These are phyloP conservation scores for Drosophila kohkoa DNA, from an alignment of 1,140 invertebrate species.

Conservation along the genomic window DNA sequence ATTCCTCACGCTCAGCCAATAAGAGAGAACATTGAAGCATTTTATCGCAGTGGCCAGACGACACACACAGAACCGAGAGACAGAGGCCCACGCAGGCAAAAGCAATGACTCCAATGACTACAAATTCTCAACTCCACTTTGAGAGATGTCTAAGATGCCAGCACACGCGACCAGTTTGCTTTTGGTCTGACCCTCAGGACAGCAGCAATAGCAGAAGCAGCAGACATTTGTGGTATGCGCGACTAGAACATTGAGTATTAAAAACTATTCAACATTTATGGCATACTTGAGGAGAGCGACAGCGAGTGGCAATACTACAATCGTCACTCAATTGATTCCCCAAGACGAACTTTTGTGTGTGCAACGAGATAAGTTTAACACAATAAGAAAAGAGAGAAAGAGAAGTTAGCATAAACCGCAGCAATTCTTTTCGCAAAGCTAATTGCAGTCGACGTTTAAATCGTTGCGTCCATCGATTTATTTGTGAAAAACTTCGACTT, in stretches of 20 bases:
- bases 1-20: slow-evolving; percentile 83
- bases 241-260: slow-evolving; percentile 57
- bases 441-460: slow-evolving; percentile 64
- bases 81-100: neutral
- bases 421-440: slow-evolving; percentile 22
- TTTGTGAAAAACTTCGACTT: slow-evolving; percentile 42
- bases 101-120: no score
- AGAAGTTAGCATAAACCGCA: slow-evolving; percentile 21
- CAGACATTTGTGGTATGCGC: slow-evolving; percentile 67
- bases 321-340: slow-evolving; percentile 18
- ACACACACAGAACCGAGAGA: neutral
- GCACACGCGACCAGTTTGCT: slow-evolving; percentile 73
- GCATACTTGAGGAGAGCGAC: slow-evolving; percentile 6
- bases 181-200: slow-evolving; percentile 31
- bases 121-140: neutral
- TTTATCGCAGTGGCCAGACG: slow-evolving; percentile 70
- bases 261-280: slow-evolving; percentile 61
- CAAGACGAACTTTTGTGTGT: slow-evolving; percentile 17
- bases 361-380: slow-evolving; percentile 22
- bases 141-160: slow-evolving; percentile 70
- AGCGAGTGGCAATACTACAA: neutral
- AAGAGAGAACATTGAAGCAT: slow-evolving; percentile 76
- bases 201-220: no score
- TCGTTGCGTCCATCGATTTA: slow-evolving; percentile 63
- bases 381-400: neutral